Base-by-base conservation (phyloP, 2,113 vertebrate species). In the Nymphicus hollandicus region DNA sequence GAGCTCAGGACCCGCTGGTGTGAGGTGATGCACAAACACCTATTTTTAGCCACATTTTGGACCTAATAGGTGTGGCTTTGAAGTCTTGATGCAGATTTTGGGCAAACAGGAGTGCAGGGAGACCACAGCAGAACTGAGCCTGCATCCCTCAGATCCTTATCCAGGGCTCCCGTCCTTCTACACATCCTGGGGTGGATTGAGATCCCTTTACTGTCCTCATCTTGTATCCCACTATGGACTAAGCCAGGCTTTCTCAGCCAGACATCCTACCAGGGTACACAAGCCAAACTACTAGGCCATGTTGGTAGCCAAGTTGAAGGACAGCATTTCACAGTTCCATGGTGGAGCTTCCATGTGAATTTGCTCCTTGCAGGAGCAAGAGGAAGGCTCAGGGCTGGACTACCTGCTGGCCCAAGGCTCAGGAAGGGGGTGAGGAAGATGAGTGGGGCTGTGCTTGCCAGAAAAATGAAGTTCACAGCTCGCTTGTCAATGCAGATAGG, bases 381-480 rank as follows among this genome's bases (percentile, higher is more conserved):
- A 53, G 29, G 20, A 79, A 74, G 29, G 56, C 46, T 80, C 71
- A 27, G 60, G 44, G 52, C 50, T 63, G 46, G 13, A 44, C 47
- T 35, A 68, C 29, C 25, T 85, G 77, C 85, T 68, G 55, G 65
- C 27, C 76, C 15, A 58, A 71, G 56, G 31, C 52, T 4, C 2
- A 23, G 37, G 15, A 81, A 72, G 41, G 9, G 47, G 31, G n/a
- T 6, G 49, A 46, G 71, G 39, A 68, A 70, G 71, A 89, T 4
- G 18, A 86, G 69, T 52, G 69, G n/a, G 85, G 47, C 44, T 96
- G 56, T 28, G 47, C 77, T 93, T 87, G 50, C 60, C 66, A 78
- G 64, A 78, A 94, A 95, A 93, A 95, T 96, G 70, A 96, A 96
- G 95, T 96, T 96, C 92, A 90, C 95, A 91, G 85, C 93, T 96